Percentiles rank a stretch among this genome's conserved stretches.
These are phyloP conservation scores for Athene cunicularia DNA, from an alignment of 2,113 vertebrate genomes.

Conservation along the genomic window DNA sequence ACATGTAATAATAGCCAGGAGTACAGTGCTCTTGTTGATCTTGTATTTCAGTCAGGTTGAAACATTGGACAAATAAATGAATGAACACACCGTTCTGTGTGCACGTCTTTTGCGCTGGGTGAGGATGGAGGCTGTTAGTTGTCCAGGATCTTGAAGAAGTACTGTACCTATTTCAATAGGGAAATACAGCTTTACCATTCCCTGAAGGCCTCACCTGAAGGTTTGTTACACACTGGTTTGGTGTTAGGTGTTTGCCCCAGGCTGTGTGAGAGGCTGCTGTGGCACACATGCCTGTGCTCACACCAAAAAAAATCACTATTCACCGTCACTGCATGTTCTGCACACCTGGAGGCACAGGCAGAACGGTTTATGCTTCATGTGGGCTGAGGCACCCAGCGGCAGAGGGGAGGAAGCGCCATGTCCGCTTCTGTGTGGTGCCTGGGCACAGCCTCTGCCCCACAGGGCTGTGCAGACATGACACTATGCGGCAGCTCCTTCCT, in stretches of 20 bases:
- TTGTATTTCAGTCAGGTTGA: conserved; percentile 95
- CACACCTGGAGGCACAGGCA: fast-evolving
- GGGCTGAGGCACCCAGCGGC: too few relatives aligned
- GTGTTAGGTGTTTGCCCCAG: too few relatives aligned
- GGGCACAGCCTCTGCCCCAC: background rate
- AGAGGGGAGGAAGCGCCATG: too few relatives aligned
- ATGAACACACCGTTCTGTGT: conserved; percentile 69
- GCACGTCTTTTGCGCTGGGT: background rate
- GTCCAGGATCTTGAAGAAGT: conserved; percentile 96
- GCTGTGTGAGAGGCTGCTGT: too few relatives aligned
- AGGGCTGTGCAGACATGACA: background rate
- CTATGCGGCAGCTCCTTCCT: background rate
- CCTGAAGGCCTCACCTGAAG: fast-evolving
- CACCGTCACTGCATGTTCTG: fast-evolving
- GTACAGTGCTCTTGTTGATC: conserved; percentile 88
- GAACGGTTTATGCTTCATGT: fast-evolving
- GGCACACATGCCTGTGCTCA: fast-evolving
- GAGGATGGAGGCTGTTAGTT: conserved; percentile 21
- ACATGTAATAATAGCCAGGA: conserved; percentile 90
- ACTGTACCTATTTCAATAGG: conserved; percentile 84
- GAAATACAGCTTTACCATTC: background rate
- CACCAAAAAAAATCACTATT: too few relatives aligned
- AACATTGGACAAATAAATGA: conserved; percentile 91
- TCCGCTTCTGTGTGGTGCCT: too few relatives aligned
- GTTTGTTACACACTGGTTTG: fast-evolving